Conservation (phyloP, 2,797 vertebrate genomes). For the Spheniscus humboldti region DNA sequence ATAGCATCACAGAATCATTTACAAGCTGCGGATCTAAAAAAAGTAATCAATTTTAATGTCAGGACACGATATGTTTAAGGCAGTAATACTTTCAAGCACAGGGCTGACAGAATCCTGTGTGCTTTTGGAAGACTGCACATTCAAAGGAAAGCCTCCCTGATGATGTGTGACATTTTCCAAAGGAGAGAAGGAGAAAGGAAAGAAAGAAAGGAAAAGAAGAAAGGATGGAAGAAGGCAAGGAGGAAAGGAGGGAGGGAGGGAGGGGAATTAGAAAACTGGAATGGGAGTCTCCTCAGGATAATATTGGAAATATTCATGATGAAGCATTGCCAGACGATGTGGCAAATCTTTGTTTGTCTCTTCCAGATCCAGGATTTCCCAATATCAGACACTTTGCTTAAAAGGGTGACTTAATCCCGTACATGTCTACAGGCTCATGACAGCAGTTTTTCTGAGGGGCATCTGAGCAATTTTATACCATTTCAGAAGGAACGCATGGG, state of each 20-base stretch:
- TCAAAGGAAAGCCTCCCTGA: not conserved
- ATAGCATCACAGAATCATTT: constrained; percentile 42
- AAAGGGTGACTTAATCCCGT: not conserved
- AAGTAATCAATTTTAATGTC: not conserved
- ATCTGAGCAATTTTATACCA: not conserved
- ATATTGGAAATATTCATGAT: not conserved
- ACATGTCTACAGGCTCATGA: not conserved
- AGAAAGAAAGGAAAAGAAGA: not conserved
- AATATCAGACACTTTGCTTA: not conserved
- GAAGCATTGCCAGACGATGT: not conserved
- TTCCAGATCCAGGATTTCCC: not conserved
- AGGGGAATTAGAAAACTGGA: not conserved
- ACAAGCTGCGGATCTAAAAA: not conserved
- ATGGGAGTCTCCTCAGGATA: not conserved
- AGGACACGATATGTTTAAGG: constrained; percentile 8
- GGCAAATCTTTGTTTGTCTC: not conserved
- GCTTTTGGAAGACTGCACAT: not conserved
- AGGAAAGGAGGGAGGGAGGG: not conserved
- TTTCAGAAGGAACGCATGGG: not conserved
- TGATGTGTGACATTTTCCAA: not conserved
- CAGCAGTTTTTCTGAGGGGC: not conserved
- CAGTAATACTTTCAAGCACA: not conserved
- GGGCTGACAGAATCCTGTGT: not conserved
- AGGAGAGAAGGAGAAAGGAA: not conserved
- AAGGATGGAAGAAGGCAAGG: not conserved